Evolutionary conservation across 2,888 invertebrate genomes (phyloP), one percentile per base, ranked within the genome.

Genomic region (Phania funesta): DNA sequence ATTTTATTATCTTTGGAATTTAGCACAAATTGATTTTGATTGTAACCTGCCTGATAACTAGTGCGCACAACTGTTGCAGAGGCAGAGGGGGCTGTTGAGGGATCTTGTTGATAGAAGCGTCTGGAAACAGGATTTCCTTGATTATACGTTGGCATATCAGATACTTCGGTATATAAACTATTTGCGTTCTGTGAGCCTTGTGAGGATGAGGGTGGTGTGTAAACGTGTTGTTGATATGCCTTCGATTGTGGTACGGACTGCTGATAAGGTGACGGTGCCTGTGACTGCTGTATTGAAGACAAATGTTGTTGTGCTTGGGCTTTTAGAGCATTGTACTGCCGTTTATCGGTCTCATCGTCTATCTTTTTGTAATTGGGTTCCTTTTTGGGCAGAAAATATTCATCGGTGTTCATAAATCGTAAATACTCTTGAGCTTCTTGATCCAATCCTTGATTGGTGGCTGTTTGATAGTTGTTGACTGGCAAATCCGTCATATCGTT

Each of bases 341-440:
- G 84, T 13, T 70, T 74, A 78, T 88, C 87, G 2, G 84, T 85
- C 11, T 87, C 87, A 16, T 83, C 84, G 70, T 90, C 90, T 29
- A 88, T 52, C 48, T 86, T 84, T 41, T 86, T 88, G 73, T 89
- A 90, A 78, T 90, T 89, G 16, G 90, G 90, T 46, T 90, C 88
- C 16, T 84, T 85, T 62, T 87, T 88, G 2, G 90, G 90, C 77
- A 90, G 65, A 73, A 90, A 90, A 75, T 90, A 90, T 11, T 89
- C 89, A 41, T 88, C 89, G 24, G 87, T 88, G 80, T 88, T 87
- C 90, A 90, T 90, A 67, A 90, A 90, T 44, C 88, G 86, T 38
- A 90, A 84, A 83, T 90, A 90, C 35, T 88, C 87, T 78, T 89
- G 87, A 0, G 90, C 90, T 62, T 90, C 89, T 18, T 87, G 87